phyloP scores from a whole-genome alignment of 2,797 vertebrate species.

The Lithobates pipiens region DNA sequence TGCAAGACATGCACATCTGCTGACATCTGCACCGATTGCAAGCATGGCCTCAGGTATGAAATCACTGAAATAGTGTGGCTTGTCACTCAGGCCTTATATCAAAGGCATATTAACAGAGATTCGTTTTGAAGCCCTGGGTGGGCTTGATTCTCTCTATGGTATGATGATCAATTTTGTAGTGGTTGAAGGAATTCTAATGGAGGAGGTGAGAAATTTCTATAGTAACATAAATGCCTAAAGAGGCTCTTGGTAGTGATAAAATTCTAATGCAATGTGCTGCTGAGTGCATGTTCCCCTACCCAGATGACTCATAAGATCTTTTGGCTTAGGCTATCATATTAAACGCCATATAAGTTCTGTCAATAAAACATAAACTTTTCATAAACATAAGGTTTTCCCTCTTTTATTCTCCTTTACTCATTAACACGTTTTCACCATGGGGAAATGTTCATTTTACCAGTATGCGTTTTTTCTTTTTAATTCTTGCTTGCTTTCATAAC shows the following conservation, averaged over 20 bases:
- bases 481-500: background rate
- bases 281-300: constrained; percentile 15
- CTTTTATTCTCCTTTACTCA: constrained; percentile 1
- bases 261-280: constrained; percentile 29
- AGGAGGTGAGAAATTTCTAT: constrained; percentile 43
- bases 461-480: background rate
- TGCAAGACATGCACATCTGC: constrained; percentile 89
- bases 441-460: background rate
- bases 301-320: constrained; percentile 24
- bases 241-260: constrained; percentile 35
- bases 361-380: constrained; percentile 35
- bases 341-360: constrained; percentile 19
- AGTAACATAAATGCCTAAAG: constrained; percentile 43
- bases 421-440: background rate
- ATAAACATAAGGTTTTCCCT: constrained; percentile 25
- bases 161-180: constrained; percentile 23
- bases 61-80: constrained; percentile 35
- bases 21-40: constrained; percentile 92
- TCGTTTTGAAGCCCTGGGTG: constrained; percentile 23
- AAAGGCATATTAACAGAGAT: constrained; percentile 39
- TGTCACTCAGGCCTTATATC: constrained; percentile 1
- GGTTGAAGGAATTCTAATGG: constrained; percentile 18
- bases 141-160: constrained; percentile 24
- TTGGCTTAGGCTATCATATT: constrained; percentile 25
- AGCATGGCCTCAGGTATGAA: constrained; percentile 89